Percentiles rank a stretch among this genome's conserved stretches.
Conservation (phyloP, 2,888 invertebrate species). For the Drosophila macrospina region DNA sequence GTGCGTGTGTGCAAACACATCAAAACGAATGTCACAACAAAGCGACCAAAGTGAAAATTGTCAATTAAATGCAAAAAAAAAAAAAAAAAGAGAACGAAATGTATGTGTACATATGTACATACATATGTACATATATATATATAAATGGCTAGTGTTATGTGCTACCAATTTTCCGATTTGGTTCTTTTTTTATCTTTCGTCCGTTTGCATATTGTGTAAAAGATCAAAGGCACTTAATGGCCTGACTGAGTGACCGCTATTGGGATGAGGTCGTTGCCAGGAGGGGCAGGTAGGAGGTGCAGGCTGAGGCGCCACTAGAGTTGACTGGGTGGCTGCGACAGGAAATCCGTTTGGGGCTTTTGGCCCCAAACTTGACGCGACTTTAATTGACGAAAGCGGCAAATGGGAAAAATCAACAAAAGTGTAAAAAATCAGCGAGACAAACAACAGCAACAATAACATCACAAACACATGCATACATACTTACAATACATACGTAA, state of each 20-base stretch:
- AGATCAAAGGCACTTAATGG: slow-evolving; percentile 80
- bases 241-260: slow-evolving; percentile 49
- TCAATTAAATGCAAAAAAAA: slow-evolving; percentile 67
- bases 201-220: slow-evolving; percentile 55
- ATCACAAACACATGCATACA: background rate
- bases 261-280: slow-evolving; percentile 1
- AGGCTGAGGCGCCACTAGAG: slow-evolving; percentile 35
- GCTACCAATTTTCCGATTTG: slow-evolving; percentile 58
- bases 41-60: slow-evolving; percentile 71
- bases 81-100: too few relatives aligned
- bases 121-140: background rate
- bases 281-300: background rate
- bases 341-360: slow-evolving; percentile 60
- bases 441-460: slow-evolving; percentile 33
- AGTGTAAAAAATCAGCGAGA: slow-evolving; percentile 58
- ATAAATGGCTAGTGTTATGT: slow-evolving; percentile 40
- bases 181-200: slow-evolving; percentile 33
- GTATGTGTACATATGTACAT: slow-evolving; percentile 3
- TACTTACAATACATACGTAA: slow-evolving; percentile 1
- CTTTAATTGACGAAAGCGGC: slow-evolving; percentile 69
- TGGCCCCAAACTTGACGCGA: slow-evolving; percentile 62
- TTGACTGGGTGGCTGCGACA: slow-evolving; percentile 47
- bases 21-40: slow-evolving; percentile 76
- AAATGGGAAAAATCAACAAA: slow-evolving; percentile 70
- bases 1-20: slow-evolving; percentile 64